These are phyloP conservation scores for Sycophaga agraensis DNA, from an alignment of 1,140 invertebrate species.

Conservation along the genomic window DNA sequence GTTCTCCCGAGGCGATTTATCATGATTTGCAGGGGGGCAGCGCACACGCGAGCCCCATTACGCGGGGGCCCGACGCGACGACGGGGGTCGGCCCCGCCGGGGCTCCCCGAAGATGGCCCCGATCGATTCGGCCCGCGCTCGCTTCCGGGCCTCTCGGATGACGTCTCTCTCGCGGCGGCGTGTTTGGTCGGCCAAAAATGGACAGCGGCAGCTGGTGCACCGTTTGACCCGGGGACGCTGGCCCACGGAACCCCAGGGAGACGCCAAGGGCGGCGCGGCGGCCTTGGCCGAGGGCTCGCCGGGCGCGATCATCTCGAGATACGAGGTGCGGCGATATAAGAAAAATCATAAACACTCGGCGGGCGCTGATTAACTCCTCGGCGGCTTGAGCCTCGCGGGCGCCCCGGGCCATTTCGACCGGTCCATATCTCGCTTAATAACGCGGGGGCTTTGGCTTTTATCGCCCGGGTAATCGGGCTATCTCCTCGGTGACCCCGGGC, in stretches of 20 bases:
- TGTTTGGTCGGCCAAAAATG: too few species aligned
- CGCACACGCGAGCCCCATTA: conserved; percentile 22
- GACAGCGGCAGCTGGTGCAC: too few species aligned
- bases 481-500: too few species aligned
- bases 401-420: conserved; percentile 28
- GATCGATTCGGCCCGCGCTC: neutral
- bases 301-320: too few species aligned
- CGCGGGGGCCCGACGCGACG: conserved; percentile 10
- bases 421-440: conserved; percentile 49
- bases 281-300: too few species aligned
- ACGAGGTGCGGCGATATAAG: conserved; percentile 53
- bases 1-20: conserved; percentile 19
- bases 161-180: too few species aligned
- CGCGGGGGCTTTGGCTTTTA: conserved; percentile 37
- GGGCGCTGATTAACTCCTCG: conserved; percentile 53
- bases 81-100: neutral
- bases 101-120: neutral
- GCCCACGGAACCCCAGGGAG: too few species aligned
- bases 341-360: conserved; percentile 57
- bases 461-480: conserved; percentile 29
- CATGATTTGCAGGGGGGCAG: conserved; percentile 27
- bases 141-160: neutral
- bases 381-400: too few species aligned
- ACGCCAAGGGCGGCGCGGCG: too few species aligned
- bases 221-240: too few species aligned